A percentile compares a stretch with the other conserved stretches of the same genome.
Evolutionary conservation across 2,888 invertebrate species (phyloP).

Genomic region (Entomobrya multifasciata): DNA sequence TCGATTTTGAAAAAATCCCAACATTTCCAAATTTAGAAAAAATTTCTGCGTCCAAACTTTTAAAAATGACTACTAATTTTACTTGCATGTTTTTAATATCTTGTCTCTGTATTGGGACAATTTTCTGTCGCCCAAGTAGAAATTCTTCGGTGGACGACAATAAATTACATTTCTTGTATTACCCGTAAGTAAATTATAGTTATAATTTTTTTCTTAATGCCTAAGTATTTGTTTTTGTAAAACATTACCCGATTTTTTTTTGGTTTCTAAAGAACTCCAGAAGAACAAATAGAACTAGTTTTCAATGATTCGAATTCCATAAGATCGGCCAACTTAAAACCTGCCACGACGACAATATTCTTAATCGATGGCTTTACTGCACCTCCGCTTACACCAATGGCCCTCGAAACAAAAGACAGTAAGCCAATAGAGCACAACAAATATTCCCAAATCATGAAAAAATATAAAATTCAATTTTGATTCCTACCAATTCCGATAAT

Average conservation of each 20-base stretch:
- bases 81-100: too few relatives aligned
- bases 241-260: not conserved
- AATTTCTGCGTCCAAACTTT: too few relatives aligned
- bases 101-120: too few relatives aligned
- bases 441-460: too few relatives aligned
- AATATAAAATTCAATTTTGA: too few relatives aligned
- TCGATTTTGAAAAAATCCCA: too few relatives aligned
- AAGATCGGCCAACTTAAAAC: not conserved
- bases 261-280: not conserved
- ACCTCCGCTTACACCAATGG: not conserved
- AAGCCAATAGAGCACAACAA: not conserved
- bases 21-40: too few relatives aligned
- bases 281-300: not conserved
- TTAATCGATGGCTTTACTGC: not conserved
- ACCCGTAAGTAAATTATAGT: not conserved
- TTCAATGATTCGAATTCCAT: not conserved
- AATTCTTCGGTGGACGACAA: not conserved
- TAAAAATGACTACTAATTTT: too few relatives aligned
- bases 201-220: not conserved
- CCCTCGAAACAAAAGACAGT: not conserved
- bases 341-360: not conserved
- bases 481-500: too few relatives aligned
- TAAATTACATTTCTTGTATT: not conserved
- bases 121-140: too few relatives aligned
- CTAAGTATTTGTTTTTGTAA: not conserved